These are phyloP conservation scores for Rhynchomys soricoides DNA, from an alignment of 2,113 vertebrate genomes.

Conservation along the genomic window DNA sequence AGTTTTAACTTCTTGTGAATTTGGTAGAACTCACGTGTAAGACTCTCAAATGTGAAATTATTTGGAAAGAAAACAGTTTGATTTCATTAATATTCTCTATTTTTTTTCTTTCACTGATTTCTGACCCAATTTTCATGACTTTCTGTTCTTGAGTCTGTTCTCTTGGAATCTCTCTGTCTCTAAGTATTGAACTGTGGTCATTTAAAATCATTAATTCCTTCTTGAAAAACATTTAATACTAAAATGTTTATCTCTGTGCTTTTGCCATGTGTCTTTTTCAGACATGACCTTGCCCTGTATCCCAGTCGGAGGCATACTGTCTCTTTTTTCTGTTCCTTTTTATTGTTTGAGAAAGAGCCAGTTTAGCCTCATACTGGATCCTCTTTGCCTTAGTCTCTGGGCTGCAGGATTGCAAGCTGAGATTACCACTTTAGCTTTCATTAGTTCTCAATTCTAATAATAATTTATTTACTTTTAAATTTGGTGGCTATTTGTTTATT, in stretches of 20 bases:
- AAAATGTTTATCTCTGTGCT: background rate
- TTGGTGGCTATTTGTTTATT: background rate
- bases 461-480: background rate
- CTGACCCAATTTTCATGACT: background rate
- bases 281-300: background rate
- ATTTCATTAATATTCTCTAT: background rate
- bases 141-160: background rate
- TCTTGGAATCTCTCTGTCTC: background rate
- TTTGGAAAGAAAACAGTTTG: background rate
- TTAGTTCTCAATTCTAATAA: background rate
- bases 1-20: background rate
- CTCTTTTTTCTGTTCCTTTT: background rate
- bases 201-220: constrained; percentile 5
- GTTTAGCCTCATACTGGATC: background rate
- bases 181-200: background rate
- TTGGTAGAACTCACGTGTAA: background rate
- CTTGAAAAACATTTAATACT: background rate
- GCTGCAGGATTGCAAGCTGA: background rate
- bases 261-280: background rate
- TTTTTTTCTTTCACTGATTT: constrained; percentile 31
- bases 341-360: background rate
- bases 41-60: background rate
- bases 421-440: background rate
- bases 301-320: background rate
- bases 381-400: background rate